Evolutionary conservation across 2,113 vertebrate species (phyloP).

Genomic region (Grallaria varia): DNA sequence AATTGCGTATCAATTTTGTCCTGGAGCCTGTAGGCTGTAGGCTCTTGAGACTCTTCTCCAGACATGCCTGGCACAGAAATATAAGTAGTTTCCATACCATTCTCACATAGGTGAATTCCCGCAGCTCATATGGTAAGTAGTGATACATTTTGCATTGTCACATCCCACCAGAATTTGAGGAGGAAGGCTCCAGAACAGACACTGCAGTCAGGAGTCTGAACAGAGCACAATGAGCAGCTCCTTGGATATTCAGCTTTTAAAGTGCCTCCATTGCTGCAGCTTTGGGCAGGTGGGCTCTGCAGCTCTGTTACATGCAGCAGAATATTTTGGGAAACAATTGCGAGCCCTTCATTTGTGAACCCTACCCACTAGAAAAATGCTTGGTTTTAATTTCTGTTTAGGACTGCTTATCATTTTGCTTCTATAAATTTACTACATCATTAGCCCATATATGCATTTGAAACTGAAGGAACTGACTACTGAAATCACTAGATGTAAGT

Average conservation of each 20-base stretch:
- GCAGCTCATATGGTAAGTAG: background rate
- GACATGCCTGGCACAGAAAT: background rate
- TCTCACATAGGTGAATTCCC: background rate
- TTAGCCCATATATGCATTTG: background rate
- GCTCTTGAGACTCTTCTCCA: background rate
- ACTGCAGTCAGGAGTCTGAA: background rate
- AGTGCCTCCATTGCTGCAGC: background rate
- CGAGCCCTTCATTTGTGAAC: background rate
- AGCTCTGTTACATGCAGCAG: accelerated
- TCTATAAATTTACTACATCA: background rate
- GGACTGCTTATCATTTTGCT: background rate
- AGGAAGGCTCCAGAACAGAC: background rate
- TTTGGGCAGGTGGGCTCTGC: background rate
- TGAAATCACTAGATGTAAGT: background rate
- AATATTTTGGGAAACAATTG: background rate
- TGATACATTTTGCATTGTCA: background rate
- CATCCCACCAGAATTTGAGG: background rate
- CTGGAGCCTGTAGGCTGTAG: background rate
- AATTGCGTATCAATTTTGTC: background rate
- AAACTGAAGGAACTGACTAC: background rate
- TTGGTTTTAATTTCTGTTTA: background rate
- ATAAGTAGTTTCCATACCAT: background rate
- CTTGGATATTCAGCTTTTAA: background rate
- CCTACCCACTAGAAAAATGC: background rate
- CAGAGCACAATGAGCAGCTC: background rate